Evolutionary conservation across 2,888 invertebrate species (phyloP), one percentile per base, ranked within the genome.

Genomic region (Mythimna lalbum): DNA sequence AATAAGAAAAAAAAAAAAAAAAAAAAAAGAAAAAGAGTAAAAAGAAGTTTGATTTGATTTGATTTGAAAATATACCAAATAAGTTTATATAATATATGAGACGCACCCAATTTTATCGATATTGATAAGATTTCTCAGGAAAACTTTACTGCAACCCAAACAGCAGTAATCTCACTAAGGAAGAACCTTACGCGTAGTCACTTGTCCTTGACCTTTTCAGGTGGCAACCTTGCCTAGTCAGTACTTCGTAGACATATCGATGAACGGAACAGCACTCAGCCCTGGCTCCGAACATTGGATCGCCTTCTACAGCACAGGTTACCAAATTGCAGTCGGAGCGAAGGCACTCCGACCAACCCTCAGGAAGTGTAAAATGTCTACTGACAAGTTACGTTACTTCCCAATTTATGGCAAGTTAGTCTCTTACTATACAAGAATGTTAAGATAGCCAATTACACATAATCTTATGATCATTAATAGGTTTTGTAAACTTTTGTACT

Each of bases 211-310:
- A 49, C 39, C 10, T 4, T 31, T 10, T 0, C 81, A 94, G 94
- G 57, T 94, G 19, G 85, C 86, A 0, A 59, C 92, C 0, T 87
- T 88, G 75, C 76, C 77, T 0, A 83, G 87, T 12, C 87, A 88
- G 23, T 85, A 87, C 23, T 95, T 86, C 69, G 88, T 92, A 0
- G 94, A 95, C 52, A 69, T 87, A 0, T 60, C 87, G 0, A 79
- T 86, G 5, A 94, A 94, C 61, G 94, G 95, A 0, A 92, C 92
- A 0, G 86, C 93, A 0, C 71, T 95, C 4, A 90, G 89, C 12
- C 92, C 91, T 0, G 91, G 91, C 4, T 70, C 71, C 1, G 94
- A 94, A 78, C 84, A 89, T 5, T 93, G 93, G 93, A 69, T 89
- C 3, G 80, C 84, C 0, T 90, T 89, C 80, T 65, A 64, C 53